Evolutionary conservation across 2,797 vertebrate genomes (phyloP), one percentile per base, ranked within the genome.

Genomic region (Melanotaenia boesemani): DNA sequence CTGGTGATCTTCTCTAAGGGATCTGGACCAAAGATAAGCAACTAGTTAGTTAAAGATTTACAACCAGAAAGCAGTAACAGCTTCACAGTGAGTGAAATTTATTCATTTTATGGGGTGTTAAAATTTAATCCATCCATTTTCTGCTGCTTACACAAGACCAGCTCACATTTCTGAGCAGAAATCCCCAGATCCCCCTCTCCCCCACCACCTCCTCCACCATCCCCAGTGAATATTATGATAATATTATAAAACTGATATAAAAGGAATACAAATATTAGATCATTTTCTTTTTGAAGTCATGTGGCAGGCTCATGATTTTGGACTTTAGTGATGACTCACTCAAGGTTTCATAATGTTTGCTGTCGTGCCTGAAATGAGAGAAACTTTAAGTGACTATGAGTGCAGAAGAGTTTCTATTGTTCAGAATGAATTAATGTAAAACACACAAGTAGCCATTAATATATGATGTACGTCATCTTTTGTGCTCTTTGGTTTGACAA

Each of bases 291-390:
- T 20, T 20, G 8, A 4, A 48, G 20, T 48, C 8, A n/a, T n/a
- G 20, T n/a, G 6, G 6, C 26, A 30, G 6, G 5, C 11, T 56
- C 0, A 1, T 30, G 16, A 56, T 56, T 56, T 28, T 5, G 10
- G 26, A 11, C 26, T 60, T 32, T 44, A 39, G 46, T 61, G 54
- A 72, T 70, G 76, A 80, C 70, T 87, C 60, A 58, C 36, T 22
- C 44, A 55, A 60, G 48, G 64, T 75, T 68, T 67, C 54, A 62
- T 52, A 39, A 64, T 67, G 5, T 44, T 48, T 32, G 48, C 44
- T 30, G 11, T 55, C 58, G 50, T 36, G 55, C 58, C 60, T 54
- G 22, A 3, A 20, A n/a, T 62, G 30, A 72, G 54, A 54, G 44
- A 55, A 44, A 55, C 18, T 2, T 18, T 48, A 2, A 61, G 46